Base-by-base conservation (phyloP, 1,140 invertebrate genomes). In the Heliconius himera region DNA sequence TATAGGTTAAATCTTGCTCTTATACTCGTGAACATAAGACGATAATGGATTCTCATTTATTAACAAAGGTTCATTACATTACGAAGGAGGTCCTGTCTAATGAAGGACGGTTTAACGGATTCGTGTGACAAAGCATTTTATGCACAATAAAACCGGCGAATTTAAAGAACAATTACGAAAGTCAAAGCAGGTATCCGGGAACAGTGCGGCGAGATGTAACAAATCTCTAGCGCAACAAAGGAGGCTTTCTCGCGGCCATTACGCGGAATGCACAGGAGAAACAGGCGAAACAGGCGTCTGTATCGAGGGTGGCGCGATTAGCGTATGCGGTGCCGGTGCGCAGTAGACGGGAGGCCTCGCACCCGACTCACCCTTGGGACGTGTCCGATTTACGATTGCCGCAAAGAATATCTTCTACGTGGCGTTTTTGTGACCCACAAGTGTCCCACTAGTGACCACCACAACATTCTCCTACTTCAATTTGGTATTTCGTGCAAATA, bases 171-270 rank as follows among this genome's bases (percentile, higher is more conserved):
- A 94, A 94, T 94, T 91, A 93, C 88, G 88, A 82, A 86, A 92
- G 91, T 92, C 91, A 94, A 93, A 94, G 89, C 88, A 88, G 89
- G 90, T 93, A 90, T 92, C 87, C 89, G 76, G 79, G 89, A 88
- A 92, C 91, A 90, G 90, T 90, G 88, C 84, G 87, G 83, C 85
- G 88, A 89, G 89, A 93, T 92, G 91, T 93, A 94, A 94, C 92
- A 93, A 93, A 93, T 93, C 88, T 91, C 84, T 89, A 81, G 82
- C 85, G 84, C 85, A 92, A 94, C 93, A 94, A 94, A 90, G 89
- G 93, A 92, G 91, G 93, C 92, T 94, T 94, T 94, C 88, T 90
- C 87, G 91, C 87, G 88, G 89, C 93, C 90, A 93, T 94, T 94
- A 94, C 87, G 83, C 83, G 88, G 80, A 88, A 89, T 89, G 90